These are phyloP conservation scores for Zaprionus bogoriensis DNA, from an alignment of 2,888 invertebrate genomes.

Conservation along the genomic window DNA sequence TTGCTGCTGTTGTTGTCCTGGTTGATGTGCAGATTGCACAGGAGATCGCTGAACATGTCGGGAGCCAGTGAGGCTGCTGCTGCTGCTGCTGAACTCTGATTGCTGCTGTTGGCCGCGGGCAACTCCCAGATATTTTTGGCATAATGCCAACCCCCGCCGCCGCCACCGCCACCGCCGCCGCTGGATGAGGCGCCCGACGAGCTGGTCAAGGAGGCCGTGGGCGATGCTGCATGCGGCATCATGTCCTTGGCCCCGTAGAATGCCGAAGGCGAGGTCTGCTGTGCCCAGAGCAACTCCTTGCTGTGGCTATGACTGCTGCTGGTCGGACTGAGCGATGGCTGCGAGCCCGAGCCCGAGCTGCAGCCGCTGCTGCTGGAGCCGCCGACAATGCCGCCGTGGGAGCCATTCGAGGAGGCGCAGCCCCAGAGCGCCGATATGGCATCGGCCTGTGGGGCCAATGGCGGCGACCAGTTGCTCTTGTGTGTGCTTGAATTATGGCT, in stretches of 20 bases:
- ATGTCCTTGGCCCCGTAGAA: constrained; percentile 49
- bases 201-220: constrained; percentile 74
- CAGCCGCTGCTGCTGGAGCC: constrained; percentile 68
- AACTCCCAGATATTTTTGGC: constrained; percentile 81
- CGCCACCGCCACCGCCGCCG: constrained; percentile 30
- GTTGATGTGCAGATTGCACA: constrained; percentile 75
- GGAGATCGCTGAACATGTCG: constrained; percentile 81
- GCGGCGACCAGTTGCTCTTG: constrained; percentile 45
- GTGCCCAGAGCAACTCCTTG: constrained; percentile 82
- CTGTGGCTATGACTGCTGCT: constrained; percentile 72
- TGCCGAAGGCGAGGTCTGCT: constrained; percentile 79
- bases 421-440: constrained; percentile 81
- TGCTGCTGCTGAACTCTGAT: no score
- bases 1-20: constrained; percentile 42
- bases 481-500: constrained; percentile 76
- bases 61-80: constrained; percentile 48
- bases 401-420: constrained; percentile 65
- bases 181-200: constrained; percentile 67
- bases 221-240: constrained; percentile 68
- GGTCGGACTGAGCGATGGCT: constrained; percentile 81
- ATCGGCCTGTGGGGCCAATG: constrained; percentile 56
- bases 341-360: constrained; percentile 76
- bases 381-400: constrained; percentile 75
- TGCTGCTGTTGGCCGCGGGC: constrained; percentile 48
- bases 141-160: constrained; percentile 64